Base-by-base conservation (phyloP, 2,113 vertebrate genomes). In the Arizona elegans region DNA sequence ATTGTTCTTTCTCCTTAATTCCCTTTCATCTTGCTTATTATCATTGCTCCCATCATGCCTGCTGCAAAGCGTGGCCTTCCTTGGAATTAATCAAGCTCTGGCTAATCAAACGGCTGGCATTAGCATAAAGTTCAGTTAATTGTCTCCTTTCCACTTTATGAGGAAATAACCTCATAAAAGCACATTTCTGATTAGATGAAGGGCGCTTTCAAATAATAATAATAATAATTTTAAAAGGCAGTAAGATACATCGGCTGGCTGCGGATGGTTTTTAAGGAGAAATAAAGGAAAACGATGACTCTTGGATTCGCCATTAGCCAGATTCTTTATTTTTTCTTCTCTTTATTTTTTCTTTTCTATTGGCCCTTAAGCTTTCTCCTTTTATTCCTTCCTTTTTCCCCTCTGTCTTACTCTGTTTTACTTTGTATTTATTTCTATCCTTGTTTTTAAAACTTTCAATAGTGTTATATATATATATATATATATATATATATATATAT, bases 51-150 rank as follows among this genome's bases (percentile, higher is more conserved):
- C 91, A 93, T 92, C 90, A 52, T 26, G 70, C 90, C 89, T 88
- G 59, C 94, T 95, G 87, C 94, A 94, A 93, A 90, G 75, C 8
- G 29, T 54, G 47, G 29, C 90, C 90, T 95, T 15, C 21, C 88
- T 50, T 62, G 90, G 58, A 96, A 94, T 94, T 95, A 95, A 96
- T 95, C 89, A 26, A 11, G 92, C 94, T 88, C 70, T 59, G 94
- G 88, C 92, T 93, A 91, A 96, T 93, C 92, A 96, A 96, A 96
- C 94, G 59, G n/a, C 62, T 90, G 88, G 92, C 23, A 93, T 85
- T 95, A 92, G 90, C 53, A 92, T 93, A 55, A 94, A 94, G 43
- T 93, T 94, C 88, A 23, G 43, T 92, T 92, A 95, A 93, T 92
- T 93, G 12, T 56, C 15, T 93, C 19, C 89, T 87, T 58, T 94